Evolutionary conservation across 2,888 invertebrate species (phyloP), one percentile per base, ranked within the genome.

Genomic region (Nowickia ferox): DNA sequence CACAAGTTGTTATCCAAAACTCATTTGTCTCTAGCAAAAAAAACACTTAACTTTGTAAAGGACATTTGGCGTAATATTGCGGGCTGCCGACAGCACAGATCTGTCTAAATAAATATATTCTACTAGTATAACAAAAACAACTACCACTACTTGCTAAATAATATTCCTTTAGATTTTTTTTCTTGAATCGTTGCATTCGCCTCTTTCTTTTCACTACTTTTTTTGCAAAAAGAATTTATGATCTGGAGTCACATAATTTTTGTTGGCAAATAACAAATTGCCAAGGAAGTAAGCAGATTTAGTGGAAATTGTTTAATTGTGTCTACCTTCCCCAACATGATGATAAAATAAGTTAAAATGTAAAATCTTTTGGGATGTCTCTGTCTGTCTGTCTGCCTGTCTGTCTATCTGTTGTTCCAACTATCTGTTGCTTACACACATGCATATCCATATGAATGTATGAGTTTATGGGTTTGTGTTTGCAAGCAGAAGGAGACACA

Each of bases 281-380:
- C 90, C 89, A 90, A 90, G 91, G 91, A 92, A 90, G 91, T 90
- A 87, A 87, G 89, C 90, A 91, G 92, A 91, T 91, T 91, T 91
- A 91, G 91, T 91, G 92, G 91, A 91, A 91, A 91, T 91, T 91
- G 91, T 91, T 91, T 91, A 91, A 91, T 91, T 91, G 91, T 91
- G 90, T 89, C 91, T 90, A 86, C 84, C 84, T 81, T 81, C 77
- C 48, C 69, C 72, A 72, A 66, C 83, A 83, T 78, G 83, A 84
- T 84, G 86, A 86, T 86, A 84, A 84, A 80, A 80, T 75, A 83
- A 86, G 75, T 75, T 83, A 65, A 79, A 79, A 86, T 83, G 55
- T 85, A 17, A 82, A 85, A 72, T 77, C 68, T 72, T 66, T 57
- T 71, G 48, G 55, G 79, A 79, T 71, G 55, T 63, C 69, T 63